These are phyloP conservation scores for Lateolabrax maculatus DNA, from an alignment of 2,797 vertebrate genomes.

Conservation along the genomic window DNA sequence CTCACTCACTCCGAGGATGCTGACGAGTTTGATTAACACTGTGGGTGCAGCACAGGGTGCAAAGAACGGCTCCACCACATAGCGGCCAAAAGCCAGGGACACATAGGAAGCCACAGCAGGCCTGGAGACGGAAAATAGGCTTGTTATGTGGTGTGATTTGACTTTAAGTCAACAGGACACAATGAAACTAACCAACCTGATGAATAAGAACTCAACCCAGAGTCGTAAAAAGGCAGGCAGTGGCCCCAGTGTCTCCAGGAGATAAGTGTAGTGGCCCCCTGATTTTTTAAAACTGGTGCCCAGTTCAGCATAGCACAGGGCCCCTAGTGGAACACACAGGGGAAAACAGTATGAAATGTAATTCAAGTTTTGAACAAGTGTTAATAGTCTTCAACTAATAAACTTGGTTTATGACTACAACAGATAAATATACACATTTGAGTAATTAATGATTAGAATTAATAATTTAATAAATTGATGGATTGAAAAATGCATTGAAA, in stretches of 20 bases:
- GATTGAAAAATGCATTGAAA: neutral
- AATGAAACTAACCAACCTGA: slow-evolving; percentile 79
- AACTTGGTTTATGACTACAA: too few relatives aligned
- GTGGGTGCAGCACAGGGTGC: slow-evolving; percentile 86
- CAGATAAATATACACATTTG: too few relatives aligned
- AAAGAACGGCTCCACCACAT: slow-evolving; percentile 90
- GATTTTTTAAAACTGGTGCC: slow-evolving; percentile 79
- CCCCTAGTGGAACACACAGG: slow-evolving; percentile 55
- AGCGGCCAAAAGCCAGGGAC: slow-evolving; percentile 90
- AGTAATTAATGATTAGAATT: neutral
- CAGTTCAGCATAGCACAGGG: slow-evolving; percentile 81
- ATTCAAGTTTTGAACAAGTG: neutral
- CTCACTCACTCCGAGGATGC: slow-evolving; percentile 90
- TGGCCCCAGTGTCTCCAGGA: slow-evolving; percentile 88
- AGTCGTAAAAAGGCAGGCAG: slow-evolving; percentile 90
- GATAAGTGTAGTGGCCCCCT: slow-evolving; percentile 89
- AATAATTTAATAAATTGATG: too few relatives aligned
- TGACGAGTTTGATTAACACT: slow-evolving; percentile 84
- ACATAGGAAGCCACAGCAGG: slow-evolving; percentile 88
- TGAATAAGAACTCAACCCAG: slow-evolving; percentile 90
- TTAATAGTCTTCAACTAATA: neutral
- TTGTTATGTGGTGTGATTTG: neutral
- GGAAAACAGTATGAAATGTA: neutral
- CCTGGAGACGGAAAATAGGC: slow-evolving; percentile 65
- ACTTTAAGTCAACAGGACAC: neutral